These are phyloP conservation scores for Dicrurus megarhynchus DNA, from an alignment of 2,113 vertebrate species.

Conservation along the genomic window DNA sequence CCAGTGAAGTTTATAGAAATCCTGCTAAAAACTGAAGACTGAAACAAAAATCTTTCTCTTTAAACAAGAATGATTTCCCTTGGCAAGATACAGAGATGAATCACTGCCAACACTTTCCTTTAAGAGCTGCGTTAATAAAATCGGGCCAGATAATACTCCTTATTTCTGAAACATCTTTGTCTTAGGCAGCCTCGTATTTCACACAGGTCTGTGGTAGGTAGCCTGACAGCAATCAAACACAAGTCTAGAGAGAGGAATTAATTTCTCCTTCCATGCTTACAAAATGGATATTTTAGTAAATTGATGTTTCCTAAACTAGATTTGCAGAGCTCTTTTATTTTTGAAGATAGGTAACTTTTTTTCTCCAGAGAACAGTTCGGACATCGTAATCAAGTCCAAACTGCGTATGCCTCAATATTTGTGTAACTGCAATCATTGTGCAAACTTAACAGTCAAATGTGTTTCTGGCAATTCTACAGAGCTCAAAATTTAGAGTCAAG, in stretches of 20 bases:
- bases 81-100: constrained; percentile 41
- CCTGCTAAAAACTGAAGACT: not conserved
- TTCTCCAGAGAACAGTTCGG: not conserved
- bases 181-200: constrained; percentile 49
- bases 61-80: constrained; percentile 41
- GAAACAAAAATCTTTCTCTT: not conserved
- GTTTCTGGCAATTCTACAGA: not conserved
- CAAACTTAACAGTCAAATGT: not conserved
- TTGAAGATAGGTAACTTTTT: not conserved
- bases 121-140: constrained; percentile 38
- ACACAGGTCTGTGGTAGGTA: constrained; percentile 46
- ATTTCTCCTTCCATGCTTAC: not conserved
- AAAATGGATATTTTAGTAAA: not conserved
- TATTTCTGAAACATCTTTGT: constrained; percentile 53
- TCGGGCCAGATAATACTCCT: constrained; percentile 34
- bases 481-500: not conserved
- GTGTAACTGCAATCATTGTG: not conserved
- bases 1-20: not conserved
- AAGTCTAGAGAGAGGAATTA: not conserved
- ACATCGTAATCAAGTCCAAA: not conserved
- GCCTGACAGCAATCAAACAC: constrained; percentile 12
- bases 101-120: constrained; percentile 34
- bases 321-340: not conserved
- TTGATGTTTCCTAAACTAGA: not conserved
- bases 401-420: not conserved